Evolutionary conservation across 2,797 vertebrate species (phyloP).

Genomic region (Sciurus carolinensis): DNA sequence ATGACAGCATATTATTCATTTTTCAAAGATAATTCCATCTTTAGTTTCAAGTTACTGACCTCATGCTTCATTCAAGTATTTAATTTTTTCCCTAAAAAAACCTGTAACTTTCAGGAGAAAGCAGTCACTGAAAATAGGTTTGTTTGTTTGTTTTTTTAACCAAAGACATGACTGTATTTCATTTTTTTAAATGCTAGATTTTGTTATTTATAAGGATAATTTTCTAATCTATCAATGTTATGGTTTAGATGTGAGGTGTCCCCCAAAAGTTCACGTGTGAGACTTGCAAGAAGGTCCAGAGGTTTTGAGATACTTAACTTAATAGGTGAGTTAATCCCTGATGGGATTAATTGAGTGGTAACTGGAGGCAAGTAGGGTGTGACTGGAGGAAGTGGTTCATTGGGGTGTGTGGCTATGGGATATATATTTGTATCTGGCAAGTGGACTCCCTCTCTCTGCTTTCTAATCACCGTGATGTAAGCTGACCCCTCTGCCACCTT

Average conservation of each 20-base stretch:
- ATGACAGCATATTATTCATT: conserved; percentile 69
- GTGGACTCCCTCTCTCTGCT: too few species aligned
- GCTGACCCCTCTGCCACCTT: too few species aligned
- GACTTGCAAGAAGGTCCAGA: too few species aligned
- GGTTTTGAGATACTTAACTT: too few species aligned
- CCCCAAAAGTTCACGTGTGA: too few species aligned
- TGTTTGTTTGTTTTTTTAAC: background rate
- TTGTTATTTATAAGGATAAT: conserved; percentile 50
- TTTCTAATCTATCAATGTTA: background rate
- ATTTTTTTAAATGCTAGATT: background rate
- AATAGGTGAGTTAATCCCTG: too few species aligned
- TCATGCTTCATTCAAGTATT: conserved; percentile 3
- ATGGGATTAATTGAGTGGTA: too few species aligned
- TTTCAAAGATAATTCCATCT: conserved; percentile 80
- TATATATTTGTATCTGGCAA: too few species aligned
- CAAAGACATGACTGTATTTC: background rate
- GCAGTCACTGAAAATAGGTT: background rate
- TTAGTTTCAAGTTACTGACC: conserved; percentile 68
- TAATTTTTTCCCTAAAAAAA: conserved; percentile 53
- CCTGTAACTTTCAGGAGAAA: background rate
- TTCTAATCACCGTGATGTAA: too few species aligned
- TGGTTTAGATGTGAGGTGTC: background rate
- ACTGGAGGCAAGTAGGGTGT: too few species aligned
- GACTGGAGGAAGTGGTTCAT: too few species aligned
- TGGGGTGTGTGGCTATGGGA: too few species aligned